Evolutionary conservation across 2,888 invertebrate genomes (phyloP), one percentile per base, ranked within the genome.

Genomic region (Pharmacophagus antenor): DNA sequence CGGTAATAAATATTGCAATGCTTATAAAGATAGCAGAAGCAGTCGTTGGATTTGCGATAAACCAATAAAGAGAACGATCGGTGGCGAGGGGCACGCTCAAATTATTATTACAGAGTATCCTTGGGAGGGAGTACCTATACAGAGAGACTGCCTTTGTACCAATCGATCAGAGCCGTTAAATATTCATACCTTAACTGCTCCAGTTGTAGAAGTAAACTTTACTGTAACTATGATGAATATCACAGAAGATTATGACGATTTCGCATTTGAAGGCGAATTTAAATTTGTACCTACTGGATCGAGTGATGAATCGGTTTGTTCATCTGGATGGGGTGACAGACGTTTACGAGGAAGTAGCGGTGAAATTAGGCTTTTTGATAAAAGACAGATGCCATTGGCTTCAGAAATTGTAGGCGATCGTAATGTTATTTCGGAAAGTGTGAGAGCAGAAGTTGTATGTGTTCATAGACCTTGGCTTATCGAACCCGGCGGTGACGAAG

Each of bases 141-240:
- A 93, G 66, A 92, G 95, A 67, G 95, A 95, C 76, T 95, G 95
- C 73, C 86, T 95, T 63, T 95, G 95, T 76, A 93, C 94, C 22
- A 94, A 94, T 76, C 89, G 94, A 66, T 92, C 93, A 53, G 93
- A 94, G 61, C 92, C 93, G 18, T 83, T 95, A 48, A 90, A 92
- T 61, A 88, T 95, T 65, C 92, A 93, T 64, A 94, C 94, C 21
- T 89, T 95, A 64, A 94, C 95, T 15, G 93, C 95, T 1, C 92
- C 92, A 52, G 92, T 93, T 58, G 93, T 96, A 8, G 94, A 95
- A 78, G 92, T 96, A 0, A 94, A 93, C 73, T 95, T 96, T 76
- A 92, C 94, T 20, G 93, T 96, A 7, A 93, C 93, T 15, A 92
- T 94, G 78, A 95, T 97, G 96, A 94, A 94, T 83, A 94, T 95